These are phyloP conservation scores for Xyrichtys novacula DNA, from an alignment of 2,797 vertebrate genomes.

Conservation along the genomic window DNA sequence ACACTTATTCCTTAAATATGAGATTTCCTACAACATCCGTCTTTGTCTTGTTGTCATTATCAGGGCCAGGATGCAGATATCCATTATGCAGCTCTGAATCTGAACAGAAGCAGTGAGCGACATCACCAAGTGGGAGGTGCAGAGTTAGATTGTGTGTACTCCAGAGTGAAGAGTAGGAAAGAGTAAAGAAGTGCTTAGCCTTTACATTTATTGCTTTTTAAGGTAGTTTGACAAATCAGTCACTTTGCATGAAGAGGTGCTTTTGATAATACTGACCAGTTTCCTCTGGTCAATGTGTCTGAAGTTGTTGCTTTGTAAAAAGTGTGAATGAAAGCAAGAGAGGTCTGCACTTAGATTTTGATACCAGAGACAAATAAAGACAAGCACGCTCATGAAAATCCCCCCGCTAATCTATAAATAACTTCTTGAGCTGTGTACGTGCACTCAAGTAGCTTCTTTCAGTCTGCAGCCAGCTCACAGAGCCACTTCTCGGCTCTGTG, in stretches of 20 bases:
- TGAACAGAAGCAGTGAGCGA: conserved; percentile 16
- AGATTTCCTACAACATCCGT: background rate
- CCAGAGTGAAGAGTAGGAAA: conserved; percentile 36
- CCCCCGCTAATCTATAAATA: conserved; percentile 38
- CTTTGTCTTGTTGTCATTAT: background rate
- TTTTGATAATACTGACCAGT: conserved; percentile 14
- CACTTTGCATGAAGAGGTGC: conserved; percentile 6
- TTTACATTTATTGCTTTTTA: background rate
- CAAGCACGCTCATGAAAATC: background rate
- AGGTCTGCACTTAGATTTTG: background rate
- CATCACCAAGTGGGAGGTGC: background rate
- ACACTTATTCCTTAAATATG: background rate
- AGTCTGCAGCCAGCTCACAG: background rate
- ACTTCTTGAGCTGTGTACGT: background rate
- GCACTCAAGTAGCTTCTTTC: background rate
- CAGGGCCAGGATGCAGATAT: conserved; percentile 43
- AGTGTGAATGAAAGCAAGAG: background rate
- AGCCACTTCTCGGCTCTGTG: conserved; percentile 31
- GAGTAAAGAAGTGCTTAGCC: conserved; percentile 1
- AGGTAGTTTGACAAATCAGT: too few relatives aligned
- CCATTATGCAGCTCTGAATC: conserved; percentile 51
- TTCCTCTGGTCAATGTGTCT: background rate
- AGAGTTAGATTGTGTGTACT: conserved; percentile 49
- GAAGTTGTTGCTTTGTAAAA: background rate
- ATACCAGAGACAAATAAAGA: background rate